phyloP scores from a whole-genome alignment of 2,113 vertebrate species.

The Brienomyrus longianalis region DNA sequence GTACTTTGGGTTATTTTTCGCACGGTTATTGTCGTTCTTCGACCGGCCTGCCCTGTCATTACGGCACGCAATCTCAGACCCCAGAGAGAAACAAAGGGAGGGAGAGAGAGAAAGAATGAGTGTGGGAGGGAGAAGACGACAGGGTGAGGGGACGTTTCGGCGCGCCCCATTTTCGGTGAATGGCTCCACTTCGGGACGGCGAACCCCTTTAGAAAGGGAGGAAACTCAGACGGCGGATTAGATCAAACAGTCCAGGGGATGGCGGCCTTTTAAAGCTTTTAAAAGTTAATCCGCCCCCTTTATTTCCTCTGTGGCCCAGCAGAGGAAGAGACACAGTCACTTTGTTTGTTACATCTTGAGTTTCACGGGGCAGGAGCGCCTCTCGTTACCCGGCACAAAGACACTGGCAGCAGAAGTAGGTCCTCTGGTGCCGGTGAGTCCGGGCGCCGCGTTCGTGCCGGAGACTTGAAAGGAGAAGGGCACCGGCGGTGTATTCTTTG shows the following conservation, averaged over 20 bases:
- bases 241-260: slow-evolving; percentile 54
- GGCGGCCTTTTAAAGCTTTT: slow-evolving; percentile 62
- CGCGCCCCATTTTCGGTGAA: slow-evolving; percentile 21
- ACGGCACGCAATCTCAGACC: not conserved
- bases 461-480: slow-evolving; percentile 29
- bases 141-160: slow-evolving; percentile 22
- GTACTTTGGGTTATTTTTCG: not conserved
- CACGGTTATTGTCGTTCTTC: not conserved
- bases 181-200: slow-evolving; percentile 9
- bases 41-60: not conserved
- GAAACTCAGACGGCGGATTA: slow-evolving; percentile 32
- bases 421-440: slow-evolving; percentile 36
- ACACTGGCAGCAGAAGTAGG: slow-evolving; percentile 38
- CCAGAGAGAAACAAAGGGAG: not conserved
- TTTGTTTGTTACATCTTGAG: slow-evolving; percentile 61
- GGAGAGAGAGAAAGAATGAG: not conserved
- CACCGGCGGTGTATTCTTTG: slow-evolving; percentile 32
- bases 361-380: slow-evolving; percentile 57
- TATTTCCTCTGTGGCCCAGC: slow-evolving; percentile 55
- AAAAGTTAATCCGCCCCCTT: slow-evolving; percentile 54
- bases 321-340: slow-evolving; percentile 45
- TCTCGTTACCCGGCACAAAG: slow-evolving; percentile 55
- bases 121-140: not conserved
- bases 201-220: slow-evolving; percentile 16
- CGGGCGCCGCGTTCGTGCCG: slow-evolving; percentile 12